Conservation (phyloP, 2,797 vertebrate genomes). For the Hypotaenidia okinawae region DNA sequence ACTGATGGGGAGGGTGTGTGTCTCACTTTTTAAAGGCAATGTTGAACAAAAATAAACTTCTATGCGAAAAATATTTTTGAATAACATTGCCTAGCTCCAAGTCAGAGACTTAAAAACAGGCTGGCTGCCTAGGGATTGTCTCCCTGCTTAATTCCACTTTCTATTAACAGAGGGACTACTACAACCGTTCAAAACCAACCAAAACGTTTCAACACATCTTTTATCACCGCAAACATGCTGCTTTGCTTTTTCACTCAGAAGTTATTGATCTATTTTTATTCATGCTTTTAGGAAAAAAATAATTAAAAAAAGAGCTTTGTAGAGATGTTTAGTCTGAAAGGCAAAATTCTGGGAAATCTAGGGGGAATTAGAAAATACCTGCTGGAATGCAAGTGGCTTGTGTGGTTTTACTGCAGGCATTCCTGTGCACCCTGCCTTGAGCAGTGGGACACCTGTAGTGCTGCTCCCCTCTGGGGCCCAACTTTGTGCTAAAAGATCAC, state of each 20-base stretch:
- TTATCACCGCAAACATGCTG: neutral
- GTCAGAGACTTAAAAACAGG: neutral
- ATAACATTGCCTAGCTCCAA: neutral
- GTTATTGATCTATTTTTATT: slow-evolving; percentile 20
- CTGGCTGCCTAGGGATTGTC: neutral
- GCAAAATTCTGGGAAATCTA: neutral
- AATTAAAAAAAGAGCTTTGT: neutral
- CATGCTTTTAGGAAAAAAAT: neutral
- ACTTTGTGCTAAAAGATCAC: neutral
- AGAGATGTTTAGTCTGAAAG: neutral
- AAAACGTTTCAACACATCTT: neutral
- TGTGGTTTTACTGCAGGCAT: neutral
- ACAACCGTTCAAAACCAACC: neutral
- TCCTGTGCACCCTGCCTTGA: neutral
- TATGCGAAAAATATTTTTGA: slow-evolving; percentile 26
- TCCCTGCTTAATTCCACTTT: neutral
- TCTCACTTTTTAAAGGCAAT: neutral
- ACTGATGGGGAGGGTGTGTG: neutral
- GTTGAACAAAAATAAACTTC: slow-evolving; percentile 27
- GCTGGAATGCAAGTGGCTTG: neutral
- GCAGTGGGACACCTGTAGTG: neutral
- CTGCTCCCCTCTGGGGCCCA: neutral
- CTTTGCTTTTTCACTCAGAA: neutral
- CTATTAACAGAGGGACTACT: neutral
- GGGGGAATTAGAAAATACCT: neutral